Percentiles rank a stretch among this genome's conserved stretches.
Conservation (phyloP, 2,888 invertebrate species). For the Spialia ferax region DNA sequence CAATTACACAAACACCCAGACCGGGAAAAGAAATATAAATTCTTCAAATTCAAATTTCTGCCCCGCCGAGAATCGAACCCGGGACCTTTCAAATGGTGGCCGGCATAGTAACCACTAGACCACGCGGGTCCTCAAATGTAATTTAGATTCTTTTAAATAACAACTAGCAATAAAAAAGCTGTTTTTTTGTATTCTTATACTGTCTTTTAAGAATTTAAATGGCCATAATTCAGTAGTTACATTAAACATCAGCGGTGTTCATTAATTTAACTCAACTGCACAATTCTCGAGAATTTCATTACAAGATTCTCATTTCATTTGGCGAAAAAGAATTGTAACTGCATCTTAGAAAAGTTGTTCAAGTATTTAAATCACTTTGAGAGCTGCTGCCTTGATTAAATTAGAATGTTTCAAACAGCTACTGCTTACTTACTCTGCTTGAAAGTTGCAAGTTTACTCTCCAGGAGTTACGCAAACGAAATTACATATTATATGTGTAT, state of each 20-base stretch:
- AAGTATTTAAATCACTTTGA: constrained; percentile 21
- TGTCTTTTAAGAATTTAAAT: no score
- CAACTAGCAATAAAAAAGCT: no score
- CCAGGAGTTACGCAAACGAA: background rate
- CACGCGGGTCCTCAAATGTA: no score
- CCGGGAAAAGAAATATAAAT: no score
- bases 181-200: no score
- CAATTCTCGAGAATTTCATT: constrained; percentile 7
- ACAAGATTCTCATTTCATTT: constrained; percentile 11
- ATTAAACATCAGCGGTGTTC: background rate
- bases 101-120: no score
- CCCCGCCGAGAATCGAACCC: no score
- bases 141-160: no score
- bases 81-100: no score
- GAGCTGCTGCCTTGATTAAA: constrained; percentile 4
- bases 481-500: no score
- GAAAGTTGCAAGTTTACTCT: background rate
- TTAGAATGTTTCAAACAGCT: background rate
- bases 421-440: constrained; percentile 1
- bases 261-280: background rate
- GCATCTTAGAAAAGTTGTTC: constrained; percentile 19
- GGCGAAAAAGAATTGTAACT: constrained; percentile 3
- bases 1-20: no score
- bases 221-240: background rate
- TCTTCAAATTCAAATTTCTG: no score